Evolutionary conservation across 2,888 invertebrate species (phyloP), one percentile per base, ranked within the genome.

Genomic region (Lordiphosa fenestrarum): DNA sequence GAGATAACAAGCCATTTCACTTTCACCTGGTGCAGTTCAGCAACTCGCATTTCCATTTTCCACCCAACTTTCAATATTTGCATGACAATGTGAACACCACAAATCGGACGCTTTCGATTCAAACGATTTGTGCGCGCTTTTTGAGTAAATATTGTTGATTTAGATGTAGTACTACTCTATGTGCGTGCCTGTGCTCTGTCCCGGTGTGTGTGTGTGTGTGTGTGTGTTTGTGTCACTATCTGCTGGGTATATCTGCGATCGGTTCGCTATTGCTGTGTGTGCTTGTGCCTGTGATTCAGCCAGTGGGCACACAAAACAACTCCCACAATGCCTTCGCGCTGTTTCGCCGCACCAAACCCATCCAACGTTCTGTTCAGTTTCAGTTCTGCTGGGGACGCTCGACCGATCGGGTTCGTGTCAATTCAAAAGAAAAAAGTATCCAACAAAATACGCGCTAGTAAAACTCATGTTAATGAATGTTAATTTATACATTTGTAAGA

Each of bases 401-500:
- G 47, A 49, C 49, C 49, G 49, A 23, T 38, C 38, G 49, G 50
- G 53, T 50, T 42, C 30, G 33, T 21, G 30, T 40, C 33, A 55
- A 25, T 53, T 50, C 39, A 25, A 51, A 30, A 15, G 15, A 15
- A 15, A 15, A 15, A 15, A 23, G 9, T 25, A 15, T 12, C 40
- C 60, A 44, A 63, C 40, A 41, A 62, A 62, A 62, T 60, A 51
- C 52, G 62, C 49, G 60, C 46, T 37, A 55, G 63, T 60, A 58
- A 60, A 80, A 69, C 71, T 72, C 68, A 80, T 74, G 85, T 84
- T 84, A 80, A 80, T 80, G 66, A 82, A 80, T 80, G 85, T 80
- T 80, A 80, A 80, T 80, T 80, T 82, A 84, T 80, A 68, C 84
- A 73, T 84, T 84, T 69, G 71, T 69, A 84, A 78, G 78, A 84